Conservation (phyloP, 2,888 invertebrate genomes). For the Leptinotarsa juncta region DNA sequence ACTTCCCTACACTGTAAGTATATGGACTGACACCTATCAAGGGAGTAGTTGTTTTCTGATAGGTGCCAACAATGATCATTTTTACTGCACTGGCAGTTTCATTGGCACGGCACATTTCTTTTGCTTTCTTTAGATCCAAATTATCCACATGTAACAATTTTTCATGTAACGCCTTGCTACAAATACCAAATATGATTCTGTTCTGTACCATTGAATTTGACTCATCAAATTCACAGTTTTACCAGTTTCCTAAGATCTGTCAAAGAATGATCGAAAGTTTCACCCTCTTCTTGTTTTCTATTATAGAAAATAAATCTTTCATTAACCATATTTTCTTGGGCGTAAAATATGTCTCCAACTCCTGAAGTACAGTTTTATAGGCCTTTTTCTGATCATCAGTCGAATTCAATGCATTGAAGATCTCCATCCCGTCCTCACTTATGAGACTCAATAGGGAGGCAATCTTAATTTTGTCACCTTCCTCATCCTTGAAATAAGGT, state of each 20-base stretch:
- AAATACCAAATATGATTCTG: constrained; percentile 17
- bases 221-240: background rate
- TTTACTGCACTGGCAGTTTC: background rate
- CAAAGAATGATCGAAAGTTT: constrained; percentile 15
- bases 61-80: background rate
- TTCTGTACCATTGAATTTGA: background rate
- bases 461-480: too few species aligned
- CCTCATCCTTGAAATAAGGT: too few species aligned
- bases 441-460: too few species aligned
- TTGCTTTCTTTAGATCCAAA: background rate
- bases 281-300: constrained; percentile 1
- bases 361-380: too few species aligned
- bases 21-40: too few species aligned
- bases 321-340: too few species aligned
- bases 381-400: too few species aligned
- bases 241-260: constrained; percentile 10
- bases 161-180: background rate
- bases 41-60: too few species aligned
- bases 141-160: background rate
- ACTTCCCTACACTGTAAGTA: too few species aligned
- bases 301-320: background rate
- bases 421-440: too few species aligned
- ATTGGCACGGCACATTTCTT: background rate
- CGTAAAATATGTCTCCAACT: too few species aligned
- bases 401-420: too few species aligned